Percentiles rank a stretch among this genome's conserved stretches.
Conservation (phyloP, 2,797 vertebrate genomes). For the Sarcoramphus papa region DNA sequence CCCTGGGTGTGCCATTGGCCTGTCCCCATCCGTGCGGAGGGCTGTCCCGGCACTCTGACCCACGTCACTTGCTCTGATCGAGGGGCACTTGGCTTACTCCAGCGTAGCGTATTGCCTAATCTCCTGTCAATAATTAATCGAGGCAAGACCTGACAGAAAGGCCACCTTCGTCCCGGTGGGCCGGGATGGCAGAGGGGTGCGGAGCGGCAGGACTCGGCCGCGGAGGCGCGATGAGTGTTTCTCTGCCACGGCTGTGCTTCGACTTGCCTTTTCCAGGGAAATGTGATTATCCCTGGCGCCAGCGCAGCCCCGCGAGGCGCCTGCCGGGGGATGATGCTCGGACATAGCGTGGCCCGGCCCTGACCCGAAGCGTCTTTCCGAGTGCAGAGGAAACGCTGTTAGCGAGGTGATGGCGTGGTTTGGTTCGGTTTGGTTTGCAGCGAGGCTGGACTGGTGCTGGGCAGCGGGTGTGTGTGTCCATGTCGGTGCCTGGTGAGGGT, state of each 20-base stretch:
- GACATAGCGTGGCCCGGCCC: accelerated
- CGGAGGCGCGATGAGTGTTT: accelerated
- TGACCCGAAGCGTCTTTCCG: background rate
- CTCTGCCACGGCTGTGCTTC: accelerated
- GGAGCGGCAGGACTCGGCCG: accelerated
- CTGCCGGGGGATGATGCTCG: accelerated
- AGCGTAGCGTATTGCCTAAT: background rate
- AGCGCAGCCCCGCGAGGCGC: background rate
- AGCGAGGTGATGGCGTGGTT: background rate
- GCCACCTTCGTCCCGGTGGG: background rate
- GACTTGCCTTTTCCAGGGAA: background rate
- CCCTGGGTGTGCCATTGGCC: accelerated
- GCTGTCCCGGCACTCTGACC: background rate
- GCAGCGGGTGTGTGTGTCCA: accelerated
- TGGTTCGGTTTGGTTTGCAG: background rate
- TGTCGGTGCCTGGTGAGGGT: background rate
- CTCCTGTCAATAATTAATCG: slow-evolving; percentile 13
- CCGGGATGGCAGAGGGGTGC: background rate
- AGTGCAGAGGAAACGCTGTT: accelerated
- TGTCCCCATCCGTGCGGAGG: background rate
- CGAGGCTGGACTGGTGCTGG: background rate
- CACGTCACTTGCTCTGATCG: background rate
- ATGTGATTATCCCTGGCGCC: background rate
- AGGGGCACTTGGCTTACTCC: slow-evolving; percentile 14
- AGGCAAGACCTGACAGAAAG: background rate